Conservation (phyloP, 2,113 vertebrate genomes). For the Corythornis madagascariensis region DNA sequence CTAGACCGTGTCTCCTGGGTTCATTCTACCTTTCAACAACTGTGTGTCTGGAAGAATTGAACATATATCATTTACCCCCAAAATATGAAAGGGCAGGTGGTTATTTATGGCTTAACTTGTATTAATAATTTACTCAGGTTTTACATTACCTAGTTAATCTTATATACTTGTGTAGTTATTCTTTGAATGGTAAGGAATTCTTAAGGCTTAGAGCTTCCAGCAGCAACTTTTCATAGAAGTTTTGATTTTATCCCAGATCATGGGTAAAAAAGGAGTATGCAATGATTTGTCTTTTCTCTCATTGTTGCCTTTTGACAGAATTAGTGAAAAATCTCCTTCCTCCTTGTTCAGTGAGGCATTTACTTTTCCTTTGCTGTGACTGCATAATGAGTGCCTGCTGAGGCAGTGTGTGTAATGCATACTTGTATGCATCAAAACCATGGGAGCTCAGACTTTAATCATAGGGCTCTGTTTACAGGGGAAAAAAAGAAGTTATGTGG, state of each 20-base stretch:
- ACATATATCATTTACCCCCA: slow-evolving; percentile 25
- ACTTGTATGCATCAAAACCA: slow-evolving; percentile 56
- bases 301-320: slow-evolving; percentile 38
- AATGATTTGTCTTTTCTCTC: slow-evolving; percentile 19
- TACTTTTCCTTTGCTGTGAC: slow-evolving; percentile 61
- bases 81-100: slow-evolving; percentile 46
- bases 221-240: not conserved
- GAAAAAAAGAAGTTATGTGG: slow-evolving; percentile 13
- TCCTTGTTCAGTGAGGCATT: slow-evolving; percentile 54
- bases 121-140: slow-evolving; percentile 64
- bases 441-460: slow-evolving; percentile 66
- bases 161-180: not conserved
- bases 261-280: not conserved
- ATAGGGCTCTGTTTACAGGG: slow-evolving; percentile 45
- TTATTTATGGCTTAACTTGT: slow-evolving; percentile 41
- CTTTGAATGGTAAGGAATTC: not conserved
- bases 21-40: not conserved
- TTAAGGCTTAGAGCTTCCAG: not conserved
- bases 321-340: slow-evolving; percentile 53
- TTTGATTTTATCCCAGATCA: slow-evolving; percentile 8
- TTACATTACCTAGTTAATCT: slow-evolving; percentile 44
- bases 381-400: slow-evolving; percentile 66
- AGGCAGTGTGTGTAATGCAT: slow-evolving; percentile 38
- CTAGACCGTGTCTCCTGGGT: not conserved
- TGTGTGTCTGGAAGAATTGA: slow-evolving; percentile 5